These are phyloP conservation scores for Lasaia peninsularis DNA, from an alignment of 1,140 invertebrate species.

Conservation along the genomic window DNA sequence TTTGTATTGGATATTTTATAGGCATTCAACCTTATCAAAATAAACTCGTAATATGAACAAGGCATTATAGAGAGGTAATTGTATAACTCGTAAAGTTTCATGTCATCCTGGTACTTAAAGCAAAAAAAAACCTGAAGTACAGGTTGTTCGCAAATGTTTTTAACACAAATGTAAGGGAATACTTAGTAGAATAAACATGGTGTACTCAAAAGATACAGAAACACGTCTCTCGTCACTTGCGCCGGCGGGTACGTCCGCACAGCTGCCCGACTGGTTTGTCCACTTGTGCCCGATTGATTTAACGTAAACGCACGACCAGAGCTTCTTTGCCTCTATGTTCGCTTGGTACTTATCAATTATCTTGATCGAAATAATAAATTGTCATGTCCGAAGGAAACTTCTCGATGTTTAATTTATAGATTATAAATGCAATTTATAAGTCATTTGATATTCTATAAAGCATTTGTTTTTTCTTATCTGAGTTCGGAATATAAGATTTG, in stretches of 20 bases:
- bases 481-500: no score
- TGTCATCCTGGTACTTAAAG: background rate
- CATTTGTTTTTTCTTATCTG: background rate
- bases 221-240: constrained; percentile 48
- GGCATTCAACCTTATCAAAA: no score
- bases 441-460: background rate
- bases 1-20: no score
- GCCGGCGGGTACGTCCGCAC: constrained; percentile 44
- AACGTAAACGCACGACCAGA: constrained; percentile 66
- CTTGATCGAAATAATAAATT: constrained; percentile 48
- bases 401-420: background rate
- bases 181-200: no score
- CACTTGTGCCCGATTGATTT: constrained; percentile 73
- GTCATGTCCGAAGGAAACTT: constrained; percentile 13
- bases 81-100: no score
- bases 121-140: background rate
- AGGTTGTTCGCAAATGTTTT: constrained; percentile 16
- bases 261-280: constrained; percentile 75
- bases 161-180: background rate
- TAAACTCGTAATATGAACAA: no score
- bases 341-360: constrained; percentile 39
- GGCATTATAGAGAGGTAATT: no score
- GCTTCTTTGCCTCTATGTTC: constrained; percentile 45
- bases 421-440: background rate
- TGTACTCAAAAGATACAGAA: constrained; percentile 1